These are phyloP conservation scores for Hemicentrotus pulcherrimus DNA, from an alignment of 35 echinoderm and acorn worm genomes.

Conservation along the genomic window DNA sequence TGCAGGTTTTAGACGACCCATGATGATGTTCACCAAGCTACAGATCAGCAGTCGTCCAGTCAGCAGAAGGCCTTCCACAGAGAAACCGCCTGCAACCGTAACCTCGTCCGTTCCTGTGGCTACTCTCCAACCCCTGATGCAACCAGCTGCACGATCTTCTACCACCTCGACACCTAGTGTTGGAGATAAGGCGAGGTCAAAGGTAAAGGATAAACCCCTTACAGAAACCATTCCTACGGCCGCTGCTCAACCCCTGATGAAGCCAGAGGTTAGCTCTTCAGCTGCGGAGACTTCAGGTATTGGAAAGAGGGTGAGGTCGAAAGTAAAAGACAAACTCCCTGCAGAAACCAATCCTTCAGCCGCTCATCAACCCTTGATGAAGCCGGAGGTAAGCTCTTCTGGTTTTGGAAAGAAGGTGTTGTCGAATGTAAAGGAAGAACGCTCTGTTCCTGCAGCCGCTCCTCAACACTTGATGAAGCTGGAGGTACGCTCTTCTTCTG, in stretches of 20 bases:
- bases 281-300: background rate
- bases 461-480: background rate
- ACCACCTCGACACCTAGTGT: background rate
- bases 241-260: background rate
- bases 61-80: slow-evolving; percentile 21
- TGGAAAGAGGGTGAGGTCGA: background rate
- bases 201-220: background rate
- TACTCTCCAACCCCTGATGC: background rate
- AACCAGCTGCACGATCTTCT: background rate
- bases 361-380: too few relatives aligned
- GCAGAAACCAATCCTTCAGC: too few relatives aligned
- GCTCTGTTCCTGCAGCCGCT: background rate
- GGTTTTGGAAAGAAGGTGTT: too few relatives aligned
- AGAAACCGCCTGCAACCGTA: background rate
- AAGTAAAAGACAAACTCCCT: background rate
- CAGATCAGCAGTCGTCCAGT: slow-evolving; percentile 19
- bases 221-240: background rate
- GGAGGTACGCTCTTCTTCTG: background rate
- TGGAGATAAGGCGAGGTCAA: background rate
- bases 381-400: too few relatives aligned
- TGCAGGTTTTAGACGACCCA: slow-evolving; percentile 84
- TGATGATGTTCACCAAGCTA: slow-evolving; percentile 85
- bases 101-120: background rate
- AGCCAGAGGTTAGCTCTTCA: background rate
- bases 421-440: too few relatives aligned